These are phyloP conservation scores for Lordiphosa clarofinis DNA, from an alignment of 1,140 invertebrate genomes.

Conservation along the genomic window DNA sequence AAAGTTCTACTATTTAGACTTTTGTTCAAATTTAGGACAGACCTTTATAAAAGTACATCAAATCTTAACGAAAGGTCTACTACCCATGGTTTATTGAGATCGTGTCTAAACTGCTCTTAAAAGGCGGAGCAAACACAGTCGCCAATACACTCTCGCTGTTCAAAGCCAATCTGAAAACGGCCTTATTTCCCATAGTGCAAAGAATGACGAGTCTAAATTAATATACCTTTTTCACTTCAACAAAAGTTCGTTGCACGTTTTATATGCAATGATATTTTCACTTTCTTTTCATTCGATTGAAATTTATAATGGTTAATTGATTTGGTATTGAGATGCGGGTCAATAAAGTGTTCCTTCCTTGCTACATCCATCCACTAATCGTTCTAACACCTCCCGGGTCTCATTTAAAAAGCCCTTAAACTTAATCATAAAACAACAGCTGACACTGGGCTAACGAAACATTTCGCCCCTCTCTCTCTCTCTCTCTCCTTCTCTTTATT, in stretches of 20 bases:
- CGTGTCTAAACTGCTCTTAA: no score
- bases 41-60: no score
- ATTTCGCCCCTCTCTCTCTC: not conserved
- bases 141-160: no score
- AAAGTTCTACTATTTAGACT: no score
- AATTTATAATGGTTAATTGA: slow-evolving; percentile 57
- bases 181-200: not conserved
- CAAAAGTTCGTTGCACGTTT: slow-evolving; percentile 68
- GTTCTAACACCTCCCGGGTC: slow-evolving; percentile 24
- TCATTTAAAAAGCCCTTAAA: slow-evolving; percentile 65
- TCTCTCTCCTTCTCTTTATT: not conserved
- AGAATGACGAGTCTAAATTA: slow-evolving; percentile 25
- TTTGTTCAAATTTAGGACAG: no score
- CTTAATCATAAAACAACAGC: slow-evolving; percentile 31
- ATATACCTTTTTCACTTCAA: slow-evolving; percentile 28
- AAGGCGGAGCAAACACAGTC: no score
- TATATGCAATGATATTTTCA: slow-evolving; percentile 32
- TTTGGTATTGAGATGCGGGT: slow-evolving; percentile 42
- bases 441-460: slow-evolving; percentile 17
- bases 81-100: no score
- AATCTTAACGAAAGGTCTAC: no score
- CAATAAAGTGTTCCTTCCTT: not conserved
- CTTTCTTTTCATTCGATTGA: slow-evolving; percentile 56
- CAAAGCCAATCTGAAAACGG: no score
- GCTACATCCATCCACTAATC: slow-evolving; percentile 9